These are phyloP conservation scores for Myripristis murdjan DNA, from an alignment of 2,797 vertebrate species.

Conservation along the genomic window DNA sequence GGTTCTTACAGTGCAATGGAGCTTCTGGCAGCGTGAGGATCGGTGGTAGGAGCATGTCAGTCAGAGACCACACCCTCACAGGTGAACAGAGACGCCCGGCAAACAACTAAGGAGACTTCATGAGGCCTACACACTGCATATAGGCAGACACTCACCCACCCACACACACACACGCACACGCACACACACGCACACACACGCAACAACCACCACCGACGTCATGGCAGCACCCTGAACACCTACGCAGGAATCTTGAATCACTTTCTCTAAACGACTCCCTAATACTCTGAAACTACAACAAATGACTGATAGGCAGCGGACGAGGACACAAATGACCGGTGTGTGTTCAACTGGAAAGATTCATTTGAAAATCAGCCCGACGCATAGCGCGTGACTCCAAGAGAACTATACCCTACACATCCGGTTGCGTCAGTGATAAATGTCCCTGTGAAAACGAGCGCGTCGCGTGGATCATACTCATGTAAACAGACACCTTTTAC, in stretches of 20 bases:
- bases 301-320: slow-evolving; percentile 71
- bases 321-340: slow-evolving; percentile 62
- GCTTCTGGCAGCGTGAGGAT: slow-evolving; percentile 83
- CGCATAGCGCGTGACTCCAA: slow-evolving; percentile 51
- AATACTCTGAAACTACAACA: slow-evolving; percentile 62
- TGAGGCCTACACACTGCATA: slow-evolving; percentile 53
- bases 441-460: slow-evolving; percentile 76
- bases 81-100: slow-evolving; percentile 55
- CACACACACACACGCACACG: slow-evolving; percentile 39
- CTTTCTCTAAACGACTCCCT: slow-evolving; percentile 64
- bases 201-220: slow-evolving; percentile 64
- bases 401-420: slow-evolving; percentile 73
- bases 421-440: slow-evolving; percentile 72
- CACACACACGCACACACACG: slow-evolving; percentile 30
- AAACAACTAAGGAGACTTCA: slow-evolving; percentile 66
- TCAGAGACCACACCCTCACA: slow-evolving; percentile 62
- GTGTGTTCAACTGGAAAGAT: slow-evolving; percentile 52
- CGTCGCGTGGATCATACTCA: slow-evolving; percentile 80
- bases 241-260: slow-evolving; percentile 70
- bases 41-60: slow-evolving; percentile 69
- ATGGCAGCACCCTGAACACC: slow-evolving; percentile 82
- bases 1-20: slow-evolving; percentile 87
- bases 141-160: slow-evolving; percentile 39
- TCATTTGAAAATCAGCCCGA: slow-evolving; percentile 46
- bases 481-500: slow-evolving; percentile 90